These are phyloP conservation scores for Phengaris arion DNA, from an alignment of 2,888 invertebrate genomes.

Conservation along the genomic window DNA sequence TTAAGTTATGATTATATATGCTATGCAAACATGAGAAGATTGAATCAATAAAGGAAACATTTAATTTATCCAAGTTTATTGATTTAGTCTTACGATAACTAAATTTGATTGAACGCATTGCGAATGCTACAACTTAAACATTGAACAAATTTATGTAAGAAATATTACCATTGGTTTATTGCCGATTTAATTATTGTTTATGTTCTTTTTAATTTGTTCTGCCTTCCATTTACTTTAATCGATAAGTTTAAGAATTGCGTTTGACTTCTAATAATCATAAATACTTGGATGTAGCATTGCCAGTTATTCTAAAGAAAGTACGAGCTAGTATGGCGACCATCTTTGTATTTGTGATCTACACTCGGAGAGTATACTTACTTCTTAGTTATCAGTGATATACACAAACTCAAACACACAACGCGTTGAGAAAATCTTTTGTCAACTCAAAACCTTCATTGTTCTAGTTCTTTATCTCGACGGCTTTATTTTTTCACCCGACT, in stretches of 20 bases:
- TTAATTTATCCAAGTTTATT: slow-evolving; percentile 16
- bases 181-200: slow-evolving; percentile 2
- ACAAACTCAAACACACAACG: slow-evolving; percentile 10
- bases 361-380: not conserved
- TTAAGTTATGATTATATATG: not conserved
- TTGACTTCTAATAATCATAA: not conserved
- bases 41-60: slow-evolving; percentile 18
- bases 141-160: slow-evolving; percentile 7
- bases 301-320: not conserved
- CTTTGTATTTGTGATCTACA: not conserved
- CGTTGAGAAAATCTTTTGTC: slow-evolving; percentile 12
- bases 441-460: slow-evolving; percentile 13
- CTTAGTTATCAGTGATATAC: not conserved
- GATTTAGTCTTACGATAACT: slow-evolving; percentile 1
- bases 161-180: slow-evolving; percentile 7
- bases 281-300: not conserved
- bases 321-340: not conserved
- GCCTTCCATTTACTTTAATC: not conserved
- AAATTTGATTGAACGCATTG: slow-evolving; percentile 10
- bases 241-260: not conserved
- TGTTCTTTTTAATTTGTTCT: not conserved
- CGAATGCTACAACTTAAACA: not conserved
- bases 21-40: slow-evolving; percentile 11
- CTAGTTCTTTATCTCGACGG: not conserved
- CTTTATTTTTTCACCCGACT: not conserved